Evolutionary conservation across 2,888 invertebrate species (phyloP), one percentile per base, ranked within the genome.

Genomic region (Notodonta ziczac): DNA sequence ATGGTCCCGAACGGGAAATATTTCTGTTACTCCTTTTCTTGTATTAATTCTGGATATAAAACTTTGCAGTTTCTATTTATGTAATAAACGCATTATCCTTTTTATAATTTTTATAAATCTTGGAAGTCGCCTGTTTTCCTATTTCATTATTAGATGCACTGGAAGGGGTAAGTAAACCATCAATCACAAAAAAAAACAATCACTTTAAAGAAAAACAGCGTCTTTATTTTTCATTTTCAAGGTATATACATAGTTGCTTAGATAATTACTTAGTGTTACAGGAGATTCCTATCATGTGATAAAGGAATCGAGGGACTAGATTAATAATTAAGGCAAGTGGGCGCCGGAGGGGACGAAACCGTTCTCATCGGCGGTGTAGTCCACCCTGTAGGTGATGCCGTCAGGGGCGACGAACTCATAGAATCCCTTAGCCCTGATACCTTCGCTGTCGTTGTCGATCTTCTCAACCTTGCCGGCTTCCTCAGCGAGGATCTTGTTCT

Each of bases 311-410:
- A 53, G 72, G 14, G 76, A 80, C 77, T 83, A 80, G 69, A 77
- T 75, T 80, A 76, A 69, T 66, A 24, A 24, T 83, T 62, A 12
- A 58, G 92, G 93, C 60, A 93, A 74, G 66, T 93, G 93, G 60
- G 81, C 88, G 4, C 91, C 93, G 16, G 65, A 56, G 4, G 93
- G 82, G 1, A 82, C 64, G 79, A 91, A 93, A 24, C 93, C 93
- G 59, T 91, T 92, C 68, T 93, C 93, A 56, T 93, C 93, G 46
- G 93, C 93, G 50, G 85, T 88, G 77, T 93, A 93, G 74, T 93
- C 93, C 2, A 93, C 93, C 67, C 93, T 88, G 84, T 93, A 93
- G 32, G 87, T 88, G 56, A 91, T 69, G 61, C 93, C 93, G 58
- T 93, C 90, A n/a, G 90, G 91, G 13, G 80, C 93, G 2, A 88